These are phyloP conservation scores for Volucella inflata DNA, from an alignment of 2,888 invertebrate genomes.

Conservation along the genomic window DNA sequence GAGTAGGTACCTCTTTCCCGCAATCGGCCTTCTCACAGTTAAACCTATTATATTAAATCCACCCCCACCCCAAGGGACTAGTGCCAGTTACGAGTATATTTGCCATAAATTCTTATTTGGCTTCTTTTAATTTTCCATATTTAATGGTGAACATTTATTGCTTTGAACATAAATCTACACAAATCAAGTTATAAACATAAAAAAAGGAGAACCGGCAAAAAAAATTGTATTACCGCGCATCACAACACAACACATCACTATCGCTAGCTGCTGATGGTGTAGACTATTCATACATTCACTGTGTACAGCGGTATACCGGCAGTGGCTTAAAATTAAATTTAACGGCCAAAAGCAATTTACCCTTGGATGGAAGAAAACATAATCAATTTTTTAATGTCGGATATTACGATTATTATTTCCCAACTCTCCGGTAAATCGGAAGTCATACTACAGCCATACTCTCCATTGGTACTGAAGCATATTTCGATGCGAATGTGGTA, in stretches of 20 bases:
- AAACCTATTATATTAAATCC: too few relatives aligned
- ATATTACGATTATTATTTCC: constrained; percentile 61
- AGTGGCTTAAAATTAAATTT: constrained; percentile 24
- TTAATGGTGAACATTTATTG: constrained; percentile 11
- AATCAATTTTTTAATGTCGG: constrained; percentile 64
- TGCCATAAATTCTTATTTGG: constrained; percentile 2
- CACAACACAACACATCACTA: constrained; percentile 20
- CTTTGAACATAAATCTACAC: constrained; percentile 26
- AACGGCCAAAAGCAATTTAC: constrained; percentile 8
- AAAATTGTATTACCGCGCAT: constrained; percentile 7
- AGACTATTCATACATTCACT: too few relatives aligned
- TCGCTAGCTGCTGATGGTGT: neutral
- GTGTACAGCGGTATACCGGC: too few relatives aligned
- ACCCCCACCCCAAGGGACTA: neutral
- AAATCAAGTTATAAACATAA: constrained; percentile 40
- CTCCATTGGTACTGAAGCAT: neutral
- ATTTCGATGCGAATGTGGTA: neutral
- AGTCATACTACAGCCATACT: neutral
- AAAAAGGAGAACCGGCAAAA: neutral
- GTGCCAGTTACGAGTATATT: neutral
- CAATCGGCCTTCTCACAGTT: too few relatives aligned
- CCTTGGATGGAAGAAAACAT: constrained; percentile 12
- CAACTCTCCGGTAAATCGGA: constrained; percentile 16
- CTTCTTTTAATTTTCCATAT: constrained; percentile 12
- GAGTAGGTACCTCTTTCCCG: too few relatives aligned